Percentiles rank a stretch among this genome's conserved stretches.
phyloP scores from a whole-genome alignment of 2,113 vertebrate species.

The Pelmatolapia mariae region DNA sequence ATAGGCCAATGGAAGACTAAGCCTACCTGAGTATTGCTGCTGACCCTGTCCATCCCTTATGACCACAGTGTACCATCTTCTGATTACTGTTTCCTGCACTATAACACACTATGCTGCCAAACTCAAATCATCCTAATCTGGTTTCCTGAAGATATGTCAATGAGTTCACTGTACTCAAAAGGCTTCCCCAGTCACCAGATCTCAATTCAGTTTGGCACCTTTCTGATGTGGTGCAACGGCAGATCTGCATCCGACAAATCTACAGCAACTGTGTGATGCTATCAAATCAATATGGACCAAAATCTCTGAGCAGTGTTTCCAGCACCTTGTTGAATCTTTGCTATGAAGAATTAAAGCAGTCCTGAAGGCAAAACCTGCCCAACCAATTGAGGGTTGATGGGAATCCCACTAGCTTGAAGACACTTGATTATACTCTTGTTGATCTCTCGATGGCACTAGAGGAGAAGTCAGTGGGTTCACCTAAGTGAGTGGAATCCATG shows the following conservation, averaged over 20 bases:
- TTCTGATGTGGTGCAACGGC: not conserved
- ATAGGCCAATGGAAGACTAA: not conserved
- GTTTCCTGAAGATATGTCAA: not conserved
- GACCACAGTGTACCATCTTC: not conserved
- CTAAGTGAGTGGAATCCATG: not conserved
- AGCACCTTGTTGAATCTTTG: not conserved
- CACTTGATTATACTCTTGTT: not conserved
- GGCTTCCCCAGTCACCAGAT: not conserved
- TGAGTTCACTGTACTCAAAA: not conserved
- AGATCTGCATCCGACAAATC: not conserved
- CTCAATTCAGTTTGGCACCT: not conserved
- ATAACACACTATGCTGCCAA: not conserved
- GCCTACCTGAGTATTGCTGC: not conserved
- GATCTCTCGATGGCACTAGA: not conserved
- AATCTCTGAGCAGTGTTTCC: not conserved
- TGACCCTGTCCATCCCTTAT: not conserved
- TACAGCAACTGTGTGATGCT: not conserved
- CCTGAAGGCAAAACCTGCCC: not conserved
- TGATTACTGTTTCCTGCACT: not conserved
- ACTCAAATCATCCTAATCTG: not conserved
- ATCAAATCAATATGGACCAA: not conserved
- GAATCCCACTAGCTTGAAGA: not conserved
- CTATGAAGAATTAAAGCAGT: not conserved
- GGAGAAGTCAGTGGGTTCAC: not conserved
- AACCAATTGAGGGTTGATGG: not conserved